Evolutionary conservation across 2,113 vertebrate genomes (phyloP).

Genomic region (Hippocampus barbouri): DNA sequence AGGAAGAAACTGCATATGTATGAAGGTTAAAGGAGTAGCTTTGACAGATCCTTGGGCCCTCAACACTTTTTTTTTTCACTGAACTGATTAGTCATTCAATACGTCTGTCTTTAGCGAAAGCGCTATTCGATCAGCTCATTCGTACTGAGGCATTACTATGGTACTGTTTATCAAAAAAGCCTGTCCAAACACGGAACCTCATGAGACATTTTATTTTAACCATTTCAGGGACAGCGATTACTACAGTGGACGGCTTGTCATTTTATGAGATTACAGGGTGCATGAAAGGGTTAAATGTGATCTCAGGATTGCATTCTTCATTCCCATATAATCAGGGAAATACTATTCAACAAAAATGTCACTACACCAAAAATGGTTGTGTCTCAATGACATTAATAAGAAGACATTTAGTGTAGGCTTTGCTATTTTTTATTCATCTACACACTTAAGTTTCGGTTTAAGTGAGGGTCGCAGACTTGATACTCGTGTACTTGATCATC

Average conservation of each 20-base stretch:
- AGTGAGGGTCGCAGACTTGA: conserved; percentile 36
- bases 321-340: not conserved
- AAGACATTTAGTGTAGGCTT: not conserved
- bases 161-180: not conserved
- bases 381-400: not conserved
- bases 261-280: too few relatives aligned
- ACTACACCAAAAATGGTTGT: not conserved
- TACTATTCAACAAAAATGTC: not conserved
- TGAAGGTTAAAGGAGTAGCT: conserved; percentile 56
- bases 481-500: conserved; percentile 76
- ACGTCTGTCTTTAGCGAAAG: not conserved
- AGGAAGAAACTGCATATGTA: conserved; percentile 65
- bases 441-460: not conserved
- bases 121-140: not conserved
- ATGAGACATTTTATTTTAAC: not conserved
- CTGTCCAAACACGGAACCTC: not conserved
- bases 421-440: not conserved
- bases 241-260: too few relatives aligned
- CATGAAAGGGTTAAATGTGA: not conserved
- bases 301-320: not conserved
- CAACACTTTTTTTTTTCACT: conserved; percentile 22
- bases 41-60: conserved; percentile 34
- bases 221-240: too few relatives aligned
- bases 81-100: conserved; percentile 14
- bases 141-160: not conserved